These are phyloP conservation scores for Rhinolophus sinicus DNA, from an alignment of 2,113 vertebrate genomes.

Conservation along the genomic window DNA sequence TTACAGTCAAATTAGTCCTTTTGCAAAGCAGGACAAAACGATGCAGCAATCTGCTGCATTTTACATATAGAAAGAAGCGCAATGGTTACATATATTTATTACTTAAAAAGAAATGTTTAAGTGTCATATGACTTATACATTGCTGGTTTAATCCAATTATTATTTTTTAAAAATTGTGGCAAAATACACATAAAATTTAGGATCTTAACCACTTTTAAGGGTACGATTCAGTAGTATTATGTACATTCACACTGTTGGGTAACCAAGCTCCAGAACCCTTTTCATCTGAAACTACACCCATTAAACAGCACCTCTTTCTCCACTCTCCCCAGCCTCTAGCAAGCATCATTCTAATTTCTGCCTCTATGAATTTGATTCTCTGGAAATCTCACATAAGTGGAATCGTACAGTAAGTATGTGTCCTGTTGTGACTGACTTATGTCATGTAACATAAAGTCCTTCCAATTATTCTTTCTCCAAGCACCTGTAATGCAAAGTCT, in stretches of 20 bases:
- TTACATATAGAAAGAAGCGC: background rate
- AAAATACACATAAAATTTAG: background rate
- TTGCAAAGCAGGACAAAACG: background rate
- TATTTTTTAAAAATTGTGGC: background rate
- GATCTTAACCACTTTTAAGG: background rate
- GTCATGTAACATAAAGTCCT: background rate
- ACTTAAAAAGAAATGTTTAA: background rate
- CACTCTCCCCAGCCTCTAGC: background rate
- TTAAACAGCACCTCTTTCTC: background rate
- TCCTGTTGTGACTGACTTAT: background rate
- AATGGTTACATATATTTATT: background rate
- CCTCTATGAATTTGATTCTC: background rate
- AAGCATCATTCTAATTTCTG: background rate
- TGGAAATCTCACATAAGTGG: background rate
- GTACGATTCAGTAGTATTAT: background rate
- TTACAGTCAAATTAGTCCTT: background rate
- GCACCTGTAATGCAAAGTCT: background rate
- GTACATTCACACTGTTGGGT: background rate
- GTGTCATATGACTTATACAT: background rate
- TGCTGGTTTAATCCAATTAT: background rate
- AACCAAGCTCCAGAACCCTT: background rate
- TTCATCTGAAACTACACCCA: background rate
- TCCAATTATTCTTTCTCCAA: background rate
- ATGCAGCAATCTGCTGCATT: background rate
- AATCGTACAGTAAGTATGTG: background rate